Evolutionary conservation across 2,888 invertebrate species (phyloP).

Genomic region (Philhelius pedissequus): DNA sequence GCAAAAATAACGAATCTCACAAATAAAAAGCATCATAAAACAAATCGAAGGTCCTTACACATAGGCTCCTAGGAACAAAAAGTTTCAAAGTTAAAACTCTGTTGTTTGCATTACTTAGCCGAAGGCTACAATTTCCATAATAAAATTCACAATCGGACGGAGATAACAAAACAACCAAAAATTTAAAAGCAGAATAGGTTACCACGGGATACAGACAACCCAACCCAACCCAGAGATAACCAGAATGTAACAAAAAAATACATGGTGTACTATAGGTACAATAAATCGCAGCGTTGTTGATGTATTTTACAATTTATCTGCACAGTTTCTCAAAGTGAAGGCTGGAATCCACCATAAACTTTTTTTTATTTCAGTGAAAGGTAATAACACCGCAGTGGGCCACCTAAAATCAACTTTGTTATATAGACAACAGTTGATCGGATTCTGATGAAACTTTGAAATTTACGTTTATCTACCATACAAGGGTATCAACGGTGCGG

Average conservation of each 20-base stretch:
- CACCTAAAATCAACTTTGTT: slow-evolving; percentile 59
- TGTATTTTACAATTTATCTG: slow-evolving; percentile 13
- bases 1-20: not conserved
- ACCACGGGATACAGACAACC: slow-evolving; percentile 5
- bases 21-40: not conserved
- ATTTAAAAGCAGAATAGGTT: not conserved
- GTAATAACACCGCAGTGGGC: slow-evolving; percentile 50
- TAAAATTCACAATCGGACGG: slow-evolving; percentile 11
- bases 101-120: not conserved
- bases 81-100: not conserved
- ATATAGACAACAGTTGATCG: slow-evolving; percentile 57
- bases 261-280: not conserved
- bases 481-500: slow-evolving; percentile 1
- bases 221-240: not conserved
- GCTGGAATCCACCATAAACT: not conserved
- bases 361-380: not conserved
- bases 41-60: too few species aligned
- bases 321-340: not conserved
- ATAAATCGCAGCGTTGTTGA: not conserved
- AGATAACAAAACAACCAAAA: not conserved
- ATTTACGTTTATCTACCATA: slow-evolving; percentile 33
- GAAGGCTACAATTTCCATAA: slow-evolving; percentile 8
- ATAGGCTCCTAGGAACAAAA: not conserved
- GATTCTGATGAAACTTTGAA: slow-evolving; percentile 59
- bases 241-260: not conserved